Percentiles rank a stretch among this genome's conserved stretches.
These are phyloP conservation scores for crab-eating macaque (Macaca fascicularis) DNA, from an alignment of 2,113 vertebrate genomes.

Conservation along the genomic window T2T-MFA8v1.1 NC_088389.1:12140001-12140500, in stretches of 20 bases:
- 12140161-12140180: neutral
- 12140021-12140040: neutral
- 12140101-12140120: neutral
- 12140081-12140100: too few relatives aligned
- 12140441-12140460: too few relatives aligned
- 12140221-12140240: neutral
- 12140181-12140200: neutral
- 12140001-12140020: neutral
- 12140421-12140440: too few relatives aligned
- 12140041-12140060: accelerated
- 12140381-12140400: too few relatives aligned
- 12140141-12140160: neutral
- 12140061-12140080: neutral
- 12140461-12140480: too few relatives aligned
- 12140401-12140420: too few relatives aligned
- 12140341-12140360: too few relatives aligned
- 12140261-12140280: neutral
- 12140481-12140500: neutral
- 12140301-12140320: neutral
- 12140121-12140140: neutral
- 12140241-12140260: neutral
- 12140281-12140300: neutral
- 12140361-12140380: too few relatives aligned
- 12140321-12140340: neutral
- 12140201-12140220: neutral